phyloP scores from a whole-genome alignment of 1,140 invertebrate species.

The Mycetomoellerius zeteki region DNA sequence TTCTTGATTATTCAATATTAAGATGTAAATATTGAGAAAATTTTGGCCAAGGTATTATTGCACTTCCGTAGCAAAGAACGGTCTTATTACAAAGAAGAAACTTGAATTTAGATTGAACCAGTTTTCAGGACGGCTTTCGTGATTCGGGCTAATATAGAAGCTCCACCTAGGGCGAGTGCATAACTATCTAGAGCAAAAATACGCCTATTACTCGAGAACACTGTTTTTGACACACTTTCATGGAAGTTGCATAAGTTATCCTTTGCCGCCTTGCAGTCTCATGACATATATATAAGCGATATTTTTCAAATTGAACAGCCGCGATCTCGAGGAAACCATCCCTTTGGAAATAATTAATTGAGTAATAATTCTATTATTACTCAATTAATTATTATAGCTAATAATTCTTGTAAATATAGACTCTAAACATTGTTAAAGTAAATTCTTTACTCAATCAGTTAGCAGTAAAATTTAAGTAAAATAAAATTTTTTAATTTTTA shows the following conservation, averaged over 20 bases:
- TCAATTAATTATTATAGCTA: no score
- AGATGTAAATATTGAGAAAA: background rate
- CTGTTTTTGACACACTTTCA: conserved; percentile 49
- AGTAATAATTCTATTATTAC: background rate
- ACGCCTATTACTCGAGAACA: conserved; percentile 36
- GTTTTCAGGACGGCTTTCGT: conserved; percentile 36
- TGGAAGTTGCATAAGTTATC: conserved; percentile 14
- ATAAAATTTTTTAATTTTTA: background rate
- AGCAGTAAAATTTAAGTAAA: background rate
- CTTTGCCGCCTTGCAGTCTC: background rate
- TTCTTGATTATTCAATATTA: background rate
- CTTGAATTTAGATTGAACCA: conserved; percentile 9
- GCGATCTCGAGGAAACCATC: background rate
- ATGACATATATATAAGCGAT: background rate
- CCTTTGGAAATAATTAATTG: background rate
- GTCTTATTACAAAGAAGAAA: conserved; percentile 17
- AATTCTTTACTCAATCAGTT: background rate
- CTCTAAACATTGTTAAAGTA: background rate
- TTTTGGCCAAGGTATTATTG: background rate
- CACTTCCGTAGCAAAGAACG: background rate
- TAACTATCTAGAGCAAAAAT: conserved; percentile 3
- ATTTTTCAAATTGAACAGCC: background rate
- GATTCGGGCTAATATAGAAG: conserved; percentile 50
- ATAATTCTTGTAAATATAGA: background rate
- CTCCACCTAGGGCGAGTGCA: conserved; percentile 27